Conservation (phyloP, 2,797 vertebrate species). For the Darevskia nairensis region DNA sequence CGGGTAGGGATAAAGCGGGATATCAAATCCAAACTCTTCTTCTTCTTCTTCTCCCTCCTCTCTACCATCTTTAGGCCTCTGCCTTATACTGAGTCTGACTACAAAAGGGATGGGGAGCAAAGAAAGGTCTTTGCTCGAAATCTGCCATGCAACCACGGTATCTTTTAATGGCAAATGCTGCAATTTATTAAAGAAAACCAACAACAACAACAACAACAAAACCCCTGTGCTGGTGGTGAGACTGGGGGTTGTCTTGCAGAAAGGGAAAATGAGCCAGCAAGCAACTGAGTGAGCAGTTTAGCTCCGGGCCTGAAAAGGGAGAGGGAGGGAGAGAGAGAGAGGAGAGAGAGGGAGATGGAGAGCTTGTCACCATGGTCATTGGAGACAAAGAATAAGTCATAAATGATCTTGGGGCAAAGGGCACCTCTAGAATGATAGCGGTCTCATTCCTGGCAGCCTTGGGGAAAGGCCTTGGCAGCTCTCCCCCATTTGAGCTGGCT, state of each 20-base stretch:
- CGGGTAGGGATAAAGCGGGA: too few relatives aligned
- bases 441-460: slow-evolving; percentile 76
- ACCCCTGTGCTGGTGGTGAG: too few relatives aligned
- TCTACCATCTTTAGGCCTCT: too few relatives aligned
- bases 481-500: slow-evolving; percentile 56
- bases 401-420: slow-evolving; percentile 80
- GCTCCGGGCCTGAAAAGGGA: slow-evolving; percentile 1
- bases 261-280: background rate
- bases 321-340: slow-evolving; percentile 18
- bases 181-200: background rate
- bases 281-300: background rate
- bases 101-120: too few relatives aligned
- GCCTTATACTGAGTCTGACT: too few relatives aligned
- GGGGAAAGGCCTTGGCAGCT: slow-evolving; percentile 74
- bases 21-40: too few relatives aligned
- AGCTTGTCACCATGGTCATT: slow-evolving; percentile 74
- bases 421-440: slow-evolving; percentile 82
- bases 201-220: too few relatives aligned
- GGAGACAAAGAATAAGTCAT: slow-evolving; percentile 81
- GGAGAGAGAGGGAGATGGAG: slow-evolving; percentile 73
- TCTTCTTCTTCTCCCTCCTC: too few relatives aligned
- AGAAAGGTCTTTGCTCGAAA: slow-evolving; percentile 37
- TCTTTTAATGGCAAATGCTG: slow-evolving; percentile 67
- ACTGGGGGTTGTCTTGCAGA: background rate
- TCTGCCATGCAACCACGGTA: slow-evolving; percentile 31